Conservation (phyloP, 2,113 vertebrate genomes). For the Gadus chalcogrammus region DNA sequence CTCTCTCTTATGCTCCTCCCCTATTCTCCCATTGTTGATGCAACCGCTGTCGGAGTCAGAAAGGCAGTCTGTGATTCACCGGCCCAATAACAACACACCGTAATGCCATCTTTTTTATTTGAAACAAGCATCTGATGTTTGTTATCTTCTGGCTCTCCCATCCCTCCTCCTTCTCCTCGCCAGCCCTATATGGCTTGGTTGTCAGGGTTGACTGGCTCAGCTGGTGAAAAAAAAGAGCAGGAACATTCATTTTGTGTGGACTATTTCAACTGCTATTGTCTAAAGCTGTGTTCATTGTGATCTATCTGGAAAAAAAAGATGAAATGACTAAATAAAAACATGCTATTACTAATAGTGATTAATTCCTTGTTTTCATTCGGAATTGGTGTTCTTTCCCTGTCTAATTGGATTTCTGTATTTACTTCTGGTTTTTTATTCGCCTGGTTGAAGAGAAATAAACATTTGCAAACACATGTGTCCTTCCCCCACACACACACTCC, state of each 20-base stretch:
- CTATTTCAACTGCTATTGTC: slow-evolving; percentile 90
- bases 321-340: slow-evolving; percentile 82
- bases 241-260: slow-evolving; percentile 84
- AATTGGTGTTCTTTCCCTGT: slow-evolving; percentile 8
- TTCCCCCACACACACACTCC: background rate
- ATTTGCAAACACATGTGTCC: background rate
- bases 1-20: no score
- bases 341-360: slow-evolving; percentile 83
- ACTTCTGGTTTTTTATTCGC: slow-evolving; percentile 28
- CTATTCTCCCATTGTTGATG: no score
- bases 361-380: slow-evolving; percentile 71
- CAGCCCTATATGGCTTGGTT: no score
- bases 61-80: no score
- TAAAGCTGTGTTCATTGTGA: slow-evolving; percentile 96
- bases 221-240: slow-evolving; percentile 77
- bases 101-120: background rate
- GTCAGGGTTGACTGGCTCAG: slow-evolving; percentile 69
- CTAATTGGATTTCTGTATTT: slow-evolving; percentile 45
- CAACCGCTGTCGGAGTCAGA: no score
- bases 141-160: background rate
- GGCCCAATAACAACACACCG: background rate
- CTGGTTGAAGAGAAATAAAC: background rate
- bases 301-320: slow-evolving; percentile 89
- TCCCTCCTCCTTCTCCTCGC: background rate
- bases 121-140: background rate